Base-by-base conservation (phyloP, 2,888 invertebrate species). In the Pristionchus mayeri region DNA sequence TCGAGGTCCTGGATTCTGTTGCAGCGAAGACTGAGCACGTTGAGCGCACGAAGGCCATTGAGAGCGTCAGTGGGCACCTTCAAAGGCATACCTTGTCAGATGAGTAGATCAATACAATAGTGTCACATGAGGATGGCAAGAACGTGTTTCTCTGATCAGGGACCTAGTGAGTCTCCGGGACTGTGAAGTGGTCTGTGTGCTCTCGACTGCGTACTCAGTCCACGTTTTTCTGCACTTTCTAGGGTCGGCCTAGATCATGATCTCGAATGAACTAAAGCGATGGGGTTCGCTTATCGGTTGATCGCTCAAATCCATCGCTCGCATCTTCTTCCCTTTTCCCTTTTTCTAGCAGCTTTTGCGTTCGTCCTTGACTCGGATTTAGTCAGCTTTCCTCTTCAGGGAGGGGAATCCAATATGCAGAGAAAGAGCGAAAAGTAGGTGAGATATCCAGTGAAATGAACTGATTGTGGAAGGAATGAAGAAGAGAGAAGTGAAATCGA, bases 1-100 rank as follows among this genome's bases (percentile, higher is more conserved):
- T 90, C 90, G 52, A 93, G 82, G 86, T 93, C 91, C 52, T 89
- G 91, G 67, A 93, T 93, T 50, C 89, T 96, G 88, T 93, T 93
- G 87, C 92, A 92, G 50, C 90, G 90, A 85, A 93, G 86, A 85
- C 88, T 91, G 50, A 93, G 87, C 7, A 91, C 88, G 81, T 88
- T 88, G 76, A 93, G 87, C 9, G 89, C 90, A 37, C 89, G 88
- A 44, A 92, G 85, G 21, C 88, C 88, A 18, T 84, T 76, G 60
- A 91, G 85, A 48, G 91, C 88, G 13, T 87, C 88, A 13, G 88
- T 90, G 27, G 92, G 92, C 37, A 90, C 85, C 89, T 89, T 76
- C 7, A 44, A 44, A 44, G 7, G 13, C n/a, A n/a, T n/a, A 16
- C 11, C 13, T 75, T 40, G 4, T 37, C 2, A 44, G 1, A 44